Evolutionary conservation across 2,113 vertebrate species (phyloP).

Genomic region (Gracilinanus agilis): DNA sequence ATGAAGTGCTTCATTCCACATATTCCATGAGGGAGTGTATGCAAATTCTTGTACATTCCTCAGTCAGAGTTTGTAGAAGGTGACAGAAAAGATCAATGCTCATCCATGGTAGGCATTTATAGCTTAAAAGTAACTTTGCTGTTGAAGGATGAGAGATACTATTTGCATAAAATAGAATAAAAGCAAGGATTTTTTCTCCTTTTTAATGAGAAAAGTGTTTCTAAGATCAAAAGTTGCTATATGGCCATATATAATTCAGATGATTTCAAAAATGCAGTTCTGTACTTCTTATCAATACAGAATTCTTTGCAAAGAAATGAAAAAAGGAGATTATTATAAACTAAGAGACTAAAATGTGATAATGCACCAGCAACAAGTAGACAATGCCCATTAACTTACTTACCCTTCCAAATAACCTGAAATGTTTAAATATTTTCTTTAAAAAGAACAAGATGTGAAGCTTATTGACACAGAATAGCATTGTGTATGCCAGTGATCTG

Average conservation of each 20-base stretch:
- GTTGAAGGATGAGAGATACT: constrained; percentile 39
- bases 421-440: background rate
- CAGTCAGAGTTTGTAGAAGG: constrained; percentile 65
- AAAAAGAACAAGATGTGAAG: background rate
- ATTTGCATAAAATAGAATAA: constrained; percentile 34
- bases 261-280: constrained; percentile 1
- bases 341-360: constrained; percentile 7
- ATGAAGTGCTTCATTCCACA: background rate
- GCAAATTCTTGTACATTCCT: constrained; percentile 72
- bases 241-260: background rate
- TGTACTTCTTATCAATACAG: background rate
- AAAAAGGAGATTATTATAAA: background rate
- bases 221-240: background rate
- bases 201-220: background rate
- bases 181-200: background rate
- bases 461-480: background rate
- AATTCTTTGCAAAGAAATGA: background rate
- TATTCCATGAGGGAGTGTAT: constrained; percentile 61
- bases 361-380: background rate
- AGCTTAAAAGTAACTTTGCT: constrained; percentile 6
- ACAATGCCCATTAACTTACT: background rate
- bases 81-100: constrained; percentile 66
- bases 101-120: constrained; percentile 20
- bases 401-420: background rate
- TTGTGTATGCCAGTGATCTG: background rate